phyloP scores from a whole-genome alignment of 2,888 invertebrate genomes.

The Pyralis farinalis region DNA sequence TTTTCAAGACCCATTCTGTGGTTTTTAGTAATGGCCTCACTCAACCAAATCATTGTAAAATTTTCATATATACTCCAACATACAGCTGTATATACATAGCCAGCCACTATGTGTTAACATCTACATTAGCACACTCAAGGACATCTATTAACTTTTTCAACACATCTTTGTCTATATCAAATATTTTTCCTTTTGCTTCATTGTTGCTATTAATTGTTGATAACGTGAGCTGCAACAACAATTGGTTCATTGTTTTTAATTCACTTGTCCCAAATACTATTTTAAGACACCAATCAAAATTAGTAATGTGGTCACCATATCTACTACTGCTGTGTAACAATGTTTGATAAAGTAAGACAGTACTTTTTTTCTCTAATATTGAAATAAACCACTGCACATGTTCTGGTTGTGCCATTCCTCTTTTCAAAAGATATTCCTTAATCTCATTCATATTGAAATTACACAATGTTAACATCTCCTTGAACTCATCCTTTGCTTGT shows the following conservation, averaged over 20 bases:
- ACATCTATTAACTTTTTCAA: constrained; percentile 12
- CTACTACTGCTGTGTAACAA: constrained; percentile 11
- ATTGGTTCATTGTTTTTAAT: constrained; percentile 14
- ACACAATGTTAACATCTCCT: constrained; percentile 7
- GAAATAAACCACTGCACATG: constrained; percentile 11
- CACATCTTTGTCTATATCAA: constrained; percentile 16
- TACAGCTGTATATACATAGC: no score
- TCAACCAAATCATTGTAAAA: no score
- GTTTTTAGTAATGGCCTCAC: no score
- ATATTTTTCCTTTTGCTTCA: constrained; percentile 10
- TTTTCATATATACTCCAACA: no score
- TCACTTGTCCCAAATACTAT: constrained; percentile 18
- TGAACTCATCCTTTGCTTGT: constrained; percentile 13
- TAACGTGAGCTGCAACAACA: constrained; percentile 13
- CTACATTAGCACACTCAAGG: background rate
- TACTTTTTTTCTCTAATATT: constrained; percentile 8
- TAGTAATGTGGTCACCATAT: constrained; percentile 12
- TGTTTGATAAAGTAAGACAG: constrained; percentile 9
- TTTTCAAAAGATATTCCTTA: constrained; percentile 5
- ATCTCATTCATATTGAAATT: constrained; percentile 13
- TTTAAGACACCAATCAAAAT: constrained; percentile 16
- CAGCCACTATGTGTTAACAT: no score
- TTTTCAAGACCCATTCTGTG: no score
- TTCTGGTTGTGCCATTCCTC: constrained; percentile 6
- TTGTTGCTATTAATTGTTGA: constrained; percentile 8